Base-by-base conservation (phyloP, 2,888 invertebrate genomes). In the Lasius fuliginosus region DNA sequence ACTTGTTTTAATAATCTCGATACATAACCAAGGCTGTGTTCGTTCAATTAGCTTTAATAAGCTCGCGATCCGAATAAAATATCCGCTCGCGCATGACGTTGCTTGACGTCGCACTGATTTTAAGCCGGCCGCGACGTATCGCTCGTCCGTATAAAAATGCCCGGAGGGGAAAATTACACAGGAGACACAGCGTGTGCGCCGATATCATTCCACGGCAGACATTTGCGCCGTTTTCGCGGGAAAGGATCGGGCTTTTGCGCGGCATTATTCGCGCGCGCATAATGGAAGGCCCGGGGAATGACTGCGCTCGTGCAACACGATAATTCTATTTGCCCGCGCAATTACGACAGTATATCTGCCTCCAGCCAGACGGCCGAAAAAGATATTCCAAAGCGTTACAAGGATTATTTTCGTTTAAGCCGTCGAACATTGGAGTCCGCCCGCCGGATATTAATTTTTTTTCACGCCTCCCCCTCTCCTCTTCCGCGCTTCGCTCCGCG, bases 171-270 rank as follows among this genome's bases (percentile, higher is more conserved):
- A 89, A 89, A 89, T 87, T 87, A 67, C 74, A 23, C 23, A 23
- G 67, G 85, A 53, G 86, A 53, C 49, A 53, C 77, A 69, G 68
- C 86, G 60, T 62, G 77, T 74, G 40, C 46, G 49, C 64, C 74
- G 89, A 87, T 92, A 92, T 92, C 91, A 86, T 90, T 87, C 83
- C 87, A 81, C 84, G 86, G 85, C 91, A 92, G 92, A 88, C 87
- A 89, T 86, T 79, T 84, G 83, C 86, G 69, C 77, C 84, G 89
- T 85, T 81, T 81, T 83, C 75, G 87, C 87, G 87, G 84, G 90
- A 90, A 91, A 91, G 91, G 91, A 90, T 90, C 68, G 86, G 82
- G 84, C 86, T 90, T 90, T 83, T 79, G 69, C 84, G 82, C 79
- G 89, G 89, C 84, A 90, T 90, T 90, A 90, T 90, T 89, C 90